phyloP scores from a whole-genome alignment of 2,797 vertebrate species.

The Crenichthys baileyi region DNA sequence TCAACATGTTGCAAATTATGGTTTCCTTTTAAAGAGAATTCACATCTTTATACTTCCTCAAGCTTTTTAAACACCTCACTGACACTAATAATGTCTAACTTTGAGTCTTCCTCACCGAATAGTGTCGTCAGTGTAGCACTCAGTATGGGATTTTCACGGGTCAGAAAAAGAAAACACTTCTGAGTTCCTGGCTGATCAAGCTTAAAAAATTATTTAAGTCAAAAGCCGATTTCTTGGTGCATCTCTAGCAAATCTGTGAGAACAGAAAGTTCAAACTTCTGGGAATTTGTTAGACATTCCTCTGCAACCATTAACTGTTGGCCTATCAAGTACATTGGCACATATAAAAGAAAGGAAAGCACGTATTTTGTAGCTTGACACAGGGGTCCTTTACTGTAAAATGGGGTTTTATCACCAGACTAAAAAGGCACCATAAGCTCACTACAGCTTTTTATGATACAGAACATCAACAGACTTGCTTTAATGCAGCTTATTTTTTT shows the following conservation, averaged over 20 bases:
- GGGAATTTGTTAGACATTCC: not conserved
- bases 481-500: conserved; percentile 18
- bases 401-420: not conserved
- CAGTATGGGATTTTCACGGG: not conserved
- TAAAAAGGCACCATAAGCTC: not conserved
- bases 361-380: not conserved
- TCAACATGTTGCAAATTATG: not conserved
- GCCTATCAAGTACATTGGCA: not conserved
- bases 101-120: not conserved
- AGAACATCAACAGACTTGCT: not conserved
- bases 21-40: too few species aligned
- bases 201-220: too few species aligned
- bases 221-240: not conserved
- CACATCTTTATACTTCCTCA: not conserved
- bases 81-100: not conserved
- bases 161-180: not conserved
- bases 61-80: not conserved
- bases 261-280: not conserved
- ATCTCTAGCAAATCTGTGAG: not conserved
- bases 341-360: not conserved
- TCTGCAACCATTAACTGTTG: not conserved
- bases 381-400: not conserved
- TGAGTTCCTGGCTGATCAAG: not conserved
- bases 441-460: not conserved
- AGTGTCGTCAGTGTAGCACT: not conserved